These are phyloP conservation scores for Odiellus spinosus DNA, from an alignment of 2,888 invertebrate genomes.

Conservation along the genomic window DNA sequence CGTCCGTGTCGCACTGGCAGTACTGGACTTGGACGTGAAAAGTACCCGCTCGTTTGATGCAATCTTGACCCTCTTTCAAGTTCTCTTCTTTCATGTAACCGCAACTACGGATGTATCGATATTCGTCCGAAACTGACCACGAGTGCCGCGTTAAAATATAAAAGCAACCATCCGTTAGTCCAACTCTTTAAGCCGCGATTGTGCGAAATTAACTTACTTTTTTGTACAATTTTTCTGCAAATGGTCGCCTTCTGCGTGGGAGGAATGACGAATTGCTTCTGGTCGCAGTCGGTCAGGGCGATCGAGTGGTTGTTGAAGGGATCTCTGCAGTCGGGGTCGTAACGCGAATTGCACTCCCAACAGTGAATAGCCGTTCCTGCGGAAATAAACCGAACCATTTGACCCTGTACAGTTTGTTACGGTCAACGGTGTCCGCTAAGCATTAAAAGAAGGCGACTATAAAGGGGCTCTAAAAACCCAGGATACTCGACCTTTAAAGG, in stretches of 20 bases:
- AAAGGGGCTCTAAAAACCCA: too few species aligned
- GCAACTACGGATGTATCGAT: conserved; percentile 47
- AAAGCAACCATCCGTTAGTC: not conserved
- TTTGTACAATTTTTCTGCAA: conserved; percentile 68
- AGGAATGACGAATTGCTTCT: conserved; percentile 9
- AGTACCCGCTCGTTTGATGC: conserved; percentile 46
- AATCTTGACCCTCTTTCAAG: conserved; percentile 28
- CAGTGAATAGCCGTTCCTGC: conserved; percentile 37
- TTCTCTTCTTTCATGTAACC: conserved; percentile 50
- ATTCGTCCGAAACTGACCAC: conserved; percentile 46
- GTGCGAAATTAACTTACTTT: too few species aligned
- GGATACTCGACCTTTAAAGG: too few species aligned
- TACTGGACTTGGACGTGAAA: conserved; percentile 56
- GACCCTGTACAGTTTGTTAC: too few species aligned
- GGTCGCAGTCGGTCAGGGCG: conserved; percentile 64
- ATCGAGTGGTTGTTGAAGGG: conserved; percentile 71
- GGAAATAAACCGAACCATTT: too few species aligned
- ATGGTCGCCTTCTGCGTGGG: conserved; percentile 38
- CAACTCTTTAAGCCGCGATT: too few species aligned
- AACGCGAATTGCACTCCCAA: conserved; percentile 80
- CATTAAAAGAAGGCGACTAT: too few species aligned
- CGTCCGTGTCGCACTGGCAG: conserved; percentile 55
- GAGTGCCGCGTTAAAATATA: not conserved
- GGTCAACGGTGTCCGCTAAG: too few species aligned
- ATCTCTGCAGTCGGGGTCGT: conserved; percentile 73